Base-by-base conservation (phyloP, 2,797 vertebrate genomes). In the Rhadinocentrus ornatus region DNA sequence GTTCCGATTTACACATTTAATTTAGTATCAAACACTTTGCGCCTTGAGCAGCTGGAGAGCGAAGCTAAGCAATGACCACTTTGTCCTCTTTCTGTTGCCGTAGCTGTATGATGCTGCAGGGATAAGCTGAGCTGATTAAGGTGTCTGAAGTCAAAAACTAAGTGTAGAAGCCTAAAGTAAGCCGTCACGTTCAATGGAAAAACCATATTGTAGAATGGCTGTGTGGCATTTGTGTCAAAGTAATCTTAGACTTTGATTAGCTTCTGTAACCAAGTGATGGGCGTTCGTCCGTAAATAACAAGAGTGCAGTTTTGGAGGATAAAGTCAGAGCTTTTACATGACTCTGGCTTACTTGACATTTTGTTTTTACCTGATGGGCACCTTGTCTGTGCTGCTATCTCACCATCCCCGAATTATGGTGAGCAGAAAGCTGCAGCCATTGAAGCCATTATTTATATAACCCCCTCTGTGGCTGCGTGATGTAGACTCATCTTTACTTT, bases 371-470 rank as follows among this genome's bases (percentile, higher is more conserved):
- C 72, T 26, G 52, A 50, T 35, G 85, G 80, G 71, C 62, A 73
- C 41, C 50, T 57, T 72, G 81, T 88, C 83, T 73, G 32, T 76
- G 77, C 80, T 32, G 53, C 80, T 76, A 79, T 41, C 4, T 41
- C 71, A 71, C 89, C 85, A 80, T 53, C 82, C 70, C 79, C 69
- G 81, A 87, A 88, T 73, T 74, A 50, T 50, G 52, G 62, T 0
- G 48, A 78, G 67, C 55, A 39, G 66, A 20, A 68, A 62, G 74
- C 68, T 16, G 27, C 63, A 77, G 84, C 39, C 15, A 80, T 89
- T 68, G 55, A 10, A 41, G 63, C 34, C 56, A 57, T 91, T 90
- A 88, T 85, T 92, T 80, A 84, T 65, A 71, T 66, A n/a, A 64
- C 66, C 27, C 67, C 48, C 37, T 55, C 68, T 41, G 32, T 37